Evolutionary conservation across 2,797 vertebrate species (phyloP).

Genomic region (Hemitrygon akajei): DNA sequence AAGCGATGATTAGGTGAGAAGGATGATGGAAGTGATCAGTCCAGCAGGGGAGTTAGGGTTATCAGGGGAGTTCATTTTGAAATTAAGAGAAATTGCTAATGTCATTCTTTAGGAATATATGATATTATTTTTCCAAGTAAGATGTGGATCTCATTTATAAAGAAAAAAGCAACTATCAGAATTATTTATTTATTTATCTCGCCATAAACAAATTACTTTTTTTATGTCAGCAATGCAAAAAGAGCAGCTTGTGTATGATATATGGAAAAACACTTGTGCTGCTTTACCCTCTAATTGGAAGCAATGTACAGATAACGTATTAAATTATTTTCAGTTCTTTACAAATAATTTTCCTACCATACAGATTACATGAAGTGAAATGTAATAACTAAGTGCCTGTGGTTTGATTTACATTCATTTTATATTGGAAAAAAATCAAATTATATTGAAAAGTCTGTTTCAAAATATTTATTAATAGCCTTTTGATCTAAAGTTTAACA

Average conservation of each 20-base stretch:
- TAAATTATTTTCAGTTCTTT: background rate
- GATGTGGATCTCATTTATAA: background rate
- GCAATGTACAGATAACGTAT: background rate
- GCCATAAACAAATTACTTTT: background rate
- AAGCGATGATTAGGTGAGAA: background rate
- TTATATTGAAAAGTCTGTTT: background rate
- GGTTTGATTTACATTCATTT: background rate
- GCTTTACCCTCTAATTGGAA: background rate
- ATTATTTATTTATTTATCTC: background rate
- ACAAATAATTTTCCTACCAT: background rate
- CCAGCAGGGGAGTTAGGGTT: background rate
- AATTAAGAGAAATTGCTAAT: background rate
- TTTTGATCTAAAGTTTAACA: background rate
- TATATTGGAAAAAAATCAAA: background rate
- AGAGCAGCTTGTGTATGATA: background rate
- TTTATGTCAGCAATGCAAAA: background rate
- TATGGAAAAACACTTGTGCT: background rate
- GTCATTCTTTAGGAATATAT: background rate
- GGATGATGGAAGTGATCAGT: background rate
- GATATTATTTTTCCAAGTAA: background rate
- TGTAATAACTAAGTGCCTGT: background rate
- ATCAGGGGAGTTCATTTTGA: background rate
- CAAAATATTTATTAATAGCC: background rate
- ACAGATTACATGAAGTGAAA: background rate
- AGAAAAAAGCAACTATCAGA: too few species aligned